These are phyloP conservation scores for Cryptoblepharus egeriae DNA, from an alignment of 2,797 vertebrate species.

Conservation along the genomic window DNA sequence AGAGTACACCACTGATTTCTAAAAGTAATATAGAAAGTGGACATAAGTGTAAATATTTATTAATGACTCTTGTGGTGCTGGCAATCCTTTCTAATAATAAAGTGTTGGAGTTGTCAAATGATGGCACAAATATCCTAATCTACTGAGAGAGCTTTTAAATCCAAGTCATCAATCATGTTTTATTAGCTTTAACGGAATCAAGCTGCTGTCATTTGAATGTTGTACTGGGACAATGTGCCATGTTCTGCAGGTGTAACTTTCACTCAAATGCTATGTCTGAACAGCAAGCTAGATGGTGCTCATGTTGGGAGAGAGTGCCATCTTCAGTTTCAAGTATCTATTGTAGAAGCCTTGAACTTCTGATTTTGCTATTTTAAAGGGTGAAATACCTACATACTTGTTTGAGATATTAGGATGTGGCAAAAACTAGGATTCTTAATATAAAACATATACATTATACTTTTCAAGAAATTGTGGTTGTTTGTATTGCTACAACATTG, in stretches of 20 bases:
- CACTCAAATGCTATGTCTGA: slow-evolving; percentile 59
- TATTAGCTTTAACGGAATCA: slow-evolving; percentile 72
- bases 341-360: slow-evolving; percentile 18
- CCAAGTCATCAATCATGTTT: slow-evolving; percentile 73
- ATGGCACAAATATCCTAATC: slow-evolving; percentile 81
- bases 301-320: slow-evolving; percentile 81
- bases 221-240: slow-evolving; percentile 69
- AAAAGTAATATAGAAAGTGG: slow-evolving; percentile 38
- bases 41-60: slow-evolving; percentile 77
- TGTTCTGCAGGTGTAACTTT: slow-evolving; percentile 77
- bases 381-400: slow-evolving; percentile 2
- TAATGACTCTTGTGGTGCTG: slow-evolving; percentile 66
- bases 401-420: not conserved
- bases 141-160: slow-evolving; percentile 79
- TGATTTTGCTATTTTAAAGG: not conserved
- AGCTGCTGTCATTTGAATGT: slow-evolving; percentile 69
- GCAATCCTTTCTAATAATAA: slow-evolving; percentile 82
- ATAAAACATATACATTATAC: not conserved
- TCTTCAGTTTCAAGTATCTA: slow-evolving; percentile 78
- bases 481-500: slow-evolving; percentile 5
- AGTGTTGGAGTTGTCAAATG: slow-evolving; percentile 81
- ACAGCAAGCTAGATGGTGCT: slow-evolving; percentile 49
- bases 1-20: not conserved
- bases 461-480: not conserved
- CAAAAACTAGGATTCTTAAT: slow-evolving; percentile 8